phyloP scores from a whole-genome alignment of 2,888 invertebrate genomes.

The Frankliniella intonsa region DNA sequence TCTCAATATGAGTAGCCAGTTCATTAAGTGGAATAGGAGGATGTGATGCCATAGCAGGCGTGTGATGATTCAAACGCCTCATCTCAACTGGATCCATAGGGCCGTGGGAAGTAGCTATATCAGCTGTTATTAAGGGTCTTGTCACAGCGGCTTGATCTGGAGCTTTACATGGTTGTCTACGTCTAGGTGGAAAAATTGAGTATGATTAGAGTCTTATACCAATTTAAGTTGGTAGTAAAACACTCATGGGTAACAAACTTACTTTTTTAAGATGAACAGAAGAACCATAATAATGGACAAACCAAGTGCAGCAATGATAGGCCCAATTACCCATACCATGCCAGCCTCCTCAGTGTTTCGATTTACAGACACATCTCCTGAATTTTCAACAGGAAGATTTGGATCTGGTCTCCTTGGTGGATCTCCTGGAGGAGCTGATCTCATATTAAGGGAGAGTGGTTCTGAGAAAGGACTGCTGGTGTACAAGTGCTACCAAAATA shows the following conservation, averaged over 20 bases:
- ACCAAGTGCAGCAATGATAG: slow-evolving; percentile 83
- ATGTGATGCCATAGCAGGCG: slow-evolving; percentile 94
- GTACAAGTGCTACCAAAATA: slow-evolving; percentile 64
- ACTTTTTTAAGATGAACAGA: slow-evolving; percentile 70
- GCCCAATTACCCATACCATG: slow-evolving; percentile 87
- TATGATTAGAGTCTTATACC: neutral
- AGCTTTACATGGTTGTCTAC: slow-evolving; percentile 83
- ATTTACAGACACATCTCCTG: slow-evolving; percentile 67
- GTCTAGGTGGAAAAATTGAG: slow-evolving; percentile 44
- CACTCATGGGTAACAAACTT: slow-evolving; percentile 39
- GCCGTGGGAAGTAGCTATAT: slow-evolving; percentile 72
- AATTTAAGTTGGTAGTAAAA: neutral
- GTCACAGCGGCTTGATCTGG: slow-evolving; percentile 89
- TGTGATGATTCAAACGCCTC: slow-evolving; percentile 92
- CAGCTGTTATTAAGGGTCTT: slow-evolving; percentile 80
- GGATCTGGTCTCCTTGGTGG: slow-evolving; percentile 82
- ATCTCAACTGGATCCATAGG: slow-evolving; percentile 95
- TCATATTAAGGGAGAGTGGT: slow-evolving; percentile 81
- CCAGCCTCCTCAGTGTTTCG: slow-evolving; percentile 79
- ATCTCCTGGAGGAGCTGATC: slow-evolving; percentile 80
- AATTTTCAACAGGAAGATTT: slow-evolving; percentile 56
- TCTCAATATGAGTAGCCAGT: slow-evolving; percentile 90
- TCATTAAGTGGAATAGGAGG: slow-evolving; percentile 95
- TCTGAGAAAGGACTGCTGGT: slow-evolving; percentile 93
- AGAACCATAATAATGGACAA: slow-evolving; percentile 77